Base-by-base conservation (phyloP, 1,140 invertebrate genomes). In the Holotrichia oblita region DNA sequence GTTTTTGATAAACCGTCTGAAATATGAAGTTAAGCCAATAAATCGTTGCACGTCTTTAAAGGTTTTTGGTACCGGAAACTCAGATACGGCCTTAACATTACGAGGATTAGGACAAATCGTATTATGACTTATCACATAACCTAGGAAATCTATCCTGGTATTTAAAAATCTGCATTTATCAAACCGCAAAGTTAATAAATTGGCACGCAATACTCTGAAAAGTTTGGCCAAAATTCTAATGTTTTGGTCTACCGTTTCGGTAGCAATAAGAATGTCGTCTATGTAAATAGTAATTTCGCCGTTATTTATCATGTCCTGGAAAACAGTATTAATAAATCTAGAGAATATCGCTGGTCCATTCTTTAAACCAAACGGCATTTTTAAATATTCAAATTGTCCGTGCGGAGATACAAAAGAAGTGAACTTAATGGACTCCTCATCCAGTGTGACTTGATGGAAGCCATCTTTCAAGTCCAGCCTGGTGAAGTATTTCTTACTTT, bases 341-440 rank as follows among this genome's bases (percentile, higher is more conserved):
- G 41, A 42, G 6, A 42, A 42, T 10, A 42, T 42, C 41, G 10
- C 10, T 6, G 41, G 41, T 42, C 41, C 41, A 42, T 42, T 42
- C 10, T 42, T 42, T 42, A 42, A 73, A 22, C 6, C 74, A 48
- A 76, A 76, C 14, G 74, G 74, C 48, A 64, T 77, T 64, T 69
- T 61, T 14, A 59, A 76, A 72, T 40, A 79, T 76, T 79, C 73
- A 69, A 55, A 79, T 27, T 90, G 89, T 0, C 88, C 87, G 77
- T 86, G 88, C 0, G 87, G 85, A 2, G 69, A 77, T 7, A 77
- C 40, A 73, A 17, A 59, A 59, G 7, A 17, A 59, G 6, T 7
- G 14, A 59, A 59, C 55, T 59, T 59, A 79, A 79, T 48, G 79
- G 82, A 59, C 3, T 59, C 17, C 55, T 59, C 17, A 59, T 59